Evolutionary conservation across 2,888 invertebrate genomes (phyloP).

Genomic region (Athalia rosae): DNA sequence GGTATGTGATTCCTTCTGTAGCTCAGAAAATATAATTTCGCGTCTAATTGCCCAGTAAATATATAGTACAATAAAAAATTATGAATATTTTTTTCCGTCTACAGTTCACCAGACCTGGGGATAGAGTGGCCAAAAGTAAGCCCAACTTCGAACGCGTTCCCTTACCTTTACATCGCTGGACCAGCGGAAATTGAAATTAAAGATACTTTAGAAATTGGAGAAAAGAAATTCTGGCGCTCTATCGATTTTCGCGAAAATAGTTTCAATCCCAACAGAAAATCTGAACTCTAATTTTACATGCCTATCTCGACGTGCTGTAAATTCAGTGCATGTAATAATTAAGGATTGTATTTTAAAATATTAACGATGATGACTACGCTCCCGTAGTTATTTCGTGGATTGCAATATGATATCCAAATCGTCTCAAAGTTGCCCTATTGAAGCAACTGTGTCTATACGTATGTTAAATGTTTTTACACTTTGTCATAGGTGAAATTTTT

Average conservation of each 20-base stretch:
- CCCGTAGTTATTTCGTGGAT: too few relatives aligned
- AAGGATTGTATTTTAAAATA: too few relatives aligned
- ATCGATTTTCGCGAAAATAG: conserved; percentile 79
- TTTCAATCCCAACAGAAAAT: conserved; percentile 70
- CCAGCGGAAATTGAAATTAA: conserved; percentile 74
- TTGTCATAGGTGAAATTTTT: too few relatives aligned
- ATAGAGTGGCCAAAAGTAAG: conserved; percentile 75
- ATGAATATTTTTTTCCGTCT: conserved; percentile 43
- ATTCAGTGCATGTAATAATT: too few relatives aligned
- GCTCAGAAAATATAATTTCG: too few relatives aligned
- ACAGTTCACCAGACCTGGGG: conserved; percentile 73
- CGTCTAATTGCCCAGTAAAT: too few relatives aligned
- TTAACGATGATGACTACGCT: too few relatives aligned
- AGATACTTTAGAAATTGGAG: conserved; percentile 75
- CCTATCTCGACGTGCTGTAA: too few relatives aligned
- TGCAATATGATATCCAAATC: too few relatives aligned
- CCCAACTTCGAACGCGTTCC: conserved; percentile 72
- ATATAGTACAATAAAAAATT: not conserved
- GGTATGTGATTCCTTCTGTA: conserved; percentile 73
- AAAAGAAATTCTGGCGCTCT: conserved; percentile 78
- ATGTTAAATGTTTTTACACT: too few relatives aligned
- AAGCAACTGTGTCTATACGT: too few relatives aligned
- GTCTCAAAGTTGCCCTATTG: too few relatives aligned
- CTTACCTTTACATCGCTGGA: conserved; percentile 76
- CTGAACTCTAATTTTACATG: conserved; percentile 61